These are phyloP conservation scores for Venustoraphidia nigricollis DNA, from an alignment of 2,888 invertebrate species.

Conservation along the genomic window DNA sequence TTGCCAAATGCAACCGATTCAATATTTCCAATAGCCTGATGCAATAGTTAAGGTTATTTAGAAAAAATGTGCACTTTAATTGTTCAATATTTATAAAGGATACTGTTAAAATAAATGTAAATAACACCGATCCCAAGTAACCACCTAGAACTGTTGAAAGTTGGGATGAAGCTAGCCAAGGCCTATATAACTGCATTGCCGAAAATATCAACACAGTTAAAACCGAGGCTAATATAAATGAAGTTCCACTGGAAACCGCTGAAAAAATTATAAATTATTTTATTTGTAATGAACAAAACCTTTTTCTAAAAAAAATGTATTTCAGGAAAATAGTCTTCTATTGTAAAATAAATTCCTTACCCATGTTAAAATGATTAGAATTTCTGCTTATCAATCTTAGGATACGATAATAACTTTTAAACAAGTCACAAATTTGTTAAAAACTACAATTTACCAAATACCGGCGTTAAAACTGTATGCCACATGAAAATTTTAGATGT, in stretches of 20 bases:
- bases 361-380: too few species aligned
- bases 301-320: too few species aligned
- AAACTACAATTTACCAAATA: too few species aligned
- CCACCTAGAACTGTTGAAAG: slow-evolving; percentile 37
- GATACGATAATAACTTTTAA: too few species aligned
- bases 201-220: slow-evolving; percentile 34
- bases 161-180: slow-evolving; percentile 31
- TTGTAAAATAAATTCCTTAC: too few species aligned
- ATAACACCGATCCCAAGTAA: slow-evolving; percentile 35
- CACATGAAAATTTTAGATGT: too few species aligned
- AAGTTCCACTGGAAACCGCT: slow-evolving; percentile 19
- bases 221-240: slow-evolving; percentile 27
- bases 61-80: background rate
- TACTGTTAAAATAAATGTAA: slow-evolving; percentile 38
- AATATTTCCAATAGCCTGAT: slow-evolving; percentile 36
- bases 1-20: slow-evolving; percentile 37
- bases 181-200: slow-evolving; percentile 37
- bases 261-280: background rate
- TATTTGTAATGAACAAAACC: too few species aligned
- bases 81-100: slow-evolving; percentile 12
- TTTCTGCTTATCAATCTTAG: too few species aligned
- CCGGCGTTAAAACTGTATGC: too few species aligned
- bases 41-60: background rate
- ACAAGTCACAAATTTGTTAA: too few species aligned
- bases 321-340: too few species aligned